phyloP scores from a whole-genome alignment of 1,140 invertebrate genomes.

The Hypothenemus hampei region DNA sequence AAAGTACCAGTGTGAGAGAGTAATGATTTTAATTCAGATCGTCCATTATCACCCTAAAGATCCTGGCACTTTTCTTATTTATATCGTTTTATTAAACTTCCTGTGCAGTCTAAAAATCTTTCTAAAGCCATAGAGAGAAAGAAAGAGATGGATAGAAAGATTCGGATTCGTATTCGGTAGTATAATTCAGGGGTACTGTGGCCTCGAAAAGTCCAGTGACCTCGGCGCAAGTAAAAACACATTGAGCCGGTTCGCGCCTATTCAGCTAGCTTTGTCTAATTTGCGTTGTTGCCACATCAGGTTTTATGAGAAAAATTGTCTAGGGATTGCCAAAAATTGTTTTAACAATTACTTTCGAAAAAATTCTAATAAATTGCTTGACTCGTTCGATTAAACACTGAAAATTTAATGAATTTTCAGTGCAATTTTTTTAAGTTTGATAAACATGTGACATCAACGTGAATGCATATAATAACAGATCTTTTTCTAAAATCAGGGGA shows the following conservation, averaged over 20 bases:
- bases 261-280: constrained; percentile 11
- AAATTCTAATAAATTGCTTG: background rate
- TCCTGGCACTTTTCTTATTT: constrained; percentile 2
- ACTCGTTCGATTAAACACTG: too few relatives aligned
- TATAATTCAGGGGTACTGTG: constrained; percentile 33
- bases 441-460: too few relatives aligned
- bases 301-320: background rate
- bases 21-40: background rate
- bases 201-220: constrained; percentile 42
- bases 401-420: too few relatives aligned
- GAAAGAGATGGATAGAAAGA: too few relatives aligned
- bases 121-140: too few relatives aligned
- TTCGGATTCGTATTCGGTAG: background rate
- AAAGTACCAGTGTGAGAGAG: too few relatives aligned
- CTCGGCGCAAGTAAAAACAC: constrained; percentile 43
- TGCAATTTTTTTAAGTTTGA: too few relatives aligned
- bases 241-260: constrained; percentile 39
- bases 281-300: constrained; percentile 20
- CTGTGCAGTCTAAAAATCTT: constrained; percentile 11
- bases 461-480: too few relatives aligned
- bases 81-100: constrained; percentile 13
- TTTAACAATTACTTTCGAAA: background rate
- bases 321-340: background rate
- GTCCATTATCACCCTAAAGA: background rate
- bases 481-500: too few relatives aligned